Conservation (phyloP, 2,888 invertebrate species). For the Aphrophora alni region DNA sequence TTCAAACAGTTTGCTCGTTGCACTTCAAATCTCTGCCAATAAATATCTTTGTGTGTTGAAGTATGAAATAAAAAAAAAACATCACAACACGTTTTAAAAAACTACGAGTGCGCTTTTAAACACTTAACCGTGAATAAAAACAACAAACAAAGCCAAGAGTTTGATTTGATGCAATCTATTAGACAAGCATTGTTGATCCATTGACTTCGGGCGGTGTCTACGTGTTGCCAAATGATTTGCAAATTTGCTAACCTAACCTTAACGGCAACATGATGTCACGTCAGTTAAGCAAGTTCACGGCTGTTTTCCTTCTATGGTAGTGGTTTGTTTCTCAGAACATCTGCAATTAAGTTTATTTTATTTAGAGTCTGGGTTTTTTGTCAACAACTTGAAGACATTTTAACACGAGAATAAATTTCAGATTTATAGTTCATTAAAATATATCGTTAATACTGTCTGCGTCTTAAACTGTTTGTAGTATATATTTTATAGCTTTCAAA, state of each 20-base stretch:
- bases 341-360: neutral
- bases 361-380: neutral
- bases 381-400: neutral
- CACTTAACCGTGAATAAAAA: neutral
- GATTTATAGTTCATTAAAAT: too few relatives aligned
- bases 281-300: neutral
- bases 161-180: neutral
- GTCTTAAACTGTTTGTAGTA: too few relatives aligned
- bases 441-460: too few relatives aligned
- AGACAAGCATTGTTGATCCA: neutral
- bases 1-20: too few relatives aligned
- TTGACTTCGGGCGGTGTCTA: neutral
- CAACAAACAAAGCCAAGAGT: neutral
- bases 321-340: neutral
- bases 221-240: constrained; percentile 4
- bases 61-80: too few relatives aligned
- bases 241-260: neutral
- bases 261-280: neutral
- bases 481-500: too few relatives aligned
- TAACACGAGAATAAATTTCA: neutral
- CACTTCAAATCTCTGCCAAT: too few relatives aligned
- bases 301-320: neutral
- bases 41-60: too few relatives aligned
- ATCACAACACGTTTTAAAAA: too few relatives aligned
- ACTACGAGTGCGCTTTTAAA: neutral